phyloP scores from a whole-genome alignment of 1,140 invertebrate genomes.

The Neuroterus valhalla region DNA sequence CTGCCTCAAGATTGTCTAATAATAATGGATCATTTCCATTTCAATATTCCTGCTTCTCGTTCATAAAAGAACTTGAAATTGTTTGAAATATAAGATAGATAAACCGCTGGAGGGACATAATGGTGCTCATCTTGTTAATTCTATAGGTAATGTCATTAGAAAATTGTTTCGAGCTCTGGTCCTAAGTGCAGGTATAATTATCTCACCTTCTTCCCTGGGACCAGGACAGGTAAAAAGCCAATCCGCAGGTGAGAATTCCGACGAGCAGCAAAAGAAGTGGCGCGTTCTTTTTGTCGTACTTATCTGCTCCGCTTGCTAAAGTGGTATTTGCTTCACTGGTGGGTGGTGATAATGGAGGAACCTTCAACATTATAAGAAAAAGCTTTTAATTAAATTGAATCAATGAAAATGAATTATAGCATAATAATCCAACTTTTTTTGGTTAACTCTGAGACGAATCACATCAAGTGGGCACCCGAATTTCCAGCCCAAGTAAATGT shows the following conservation, averaged over 20 bases:
- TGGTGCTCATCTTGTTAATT: too few relatives aligned
- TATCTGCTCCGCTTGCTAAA: conserved; percentile 68
- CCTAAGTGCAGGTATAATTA: not conserved
- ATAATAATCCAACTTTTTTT: too few relatives aligned
- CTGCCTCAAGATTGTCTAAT: too few relatives aligned
- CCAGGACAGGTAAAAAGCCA: conserved; percentile 70
- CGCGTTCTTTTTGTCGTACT: conserved; percentile 67
- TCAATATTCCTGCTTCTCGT: too few relatives aligned
- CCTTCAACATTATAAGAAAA: conserved; percentile 56
- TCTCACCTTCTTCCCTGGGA: conserved; percentile 68
- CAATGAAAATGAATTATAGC: not conserved
- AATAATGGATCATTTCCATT: too few relatives aligned
- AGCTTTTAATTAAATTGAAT: conserved; percentile 32
- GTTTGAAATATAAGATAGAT: too few relatives aligned
- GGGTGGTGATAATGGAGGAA: conserved; percentile 70
- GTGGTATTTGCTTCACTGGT: conserved; percentile 71
- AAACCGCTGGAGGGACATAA: too few relatives aligned
- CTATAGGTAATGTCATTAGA: too few relatives aligned
- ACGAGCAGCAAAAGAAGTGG: conserved; percentile 68
- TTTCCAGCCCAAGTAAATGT: too few relatives aligned
- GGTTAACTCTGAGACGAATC: too few relatives aligned
- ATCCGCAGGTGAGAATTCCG: conserved; percentile 69
- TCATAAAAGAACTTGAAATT: too few relatives aligned
- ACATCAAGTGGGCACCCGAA: too few relatives aligned
- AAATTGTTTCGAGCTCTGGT: not conserved